Evolutionary conservation across 2,888 invertebrate genomes (phyloP).

Genomic region (Ptilodon capucinus): DNA sequence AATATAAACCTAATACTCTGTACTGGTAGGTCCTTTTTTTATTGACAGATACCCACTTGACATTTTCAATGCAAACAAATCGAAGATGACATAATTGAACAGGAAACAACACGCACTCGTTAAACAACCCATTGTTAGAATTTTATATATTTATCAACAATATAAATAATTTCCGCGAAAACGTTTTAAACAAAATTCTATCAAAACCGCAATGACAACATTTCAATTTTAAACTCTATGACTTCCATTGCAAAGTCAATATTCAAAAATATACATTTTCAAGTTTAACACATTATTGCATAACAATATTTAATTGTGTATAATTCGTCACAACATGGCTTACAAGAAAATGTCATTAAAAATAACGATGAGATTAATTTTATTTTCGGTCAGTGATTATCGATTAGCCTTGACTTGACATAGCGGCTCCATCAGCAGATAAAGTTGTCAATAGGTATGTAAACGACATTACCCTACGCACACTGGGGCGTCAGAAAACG

Average conservation of each 20-base stretch:
- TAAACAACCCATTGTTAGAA: slow-evolving; percentile 15
- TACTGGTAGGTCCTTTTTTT: background rate
- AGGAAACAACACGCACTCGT: slow-evolving; percentile 26
- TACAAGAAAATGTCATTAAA: slow-evolving; percentile 7
- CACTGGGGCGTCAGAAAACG: too few species aligned
- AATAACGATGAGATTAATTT: background rate
- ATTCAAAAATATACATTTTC: background rate
- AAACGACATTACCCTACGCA: slow-evolving; percentile 19
- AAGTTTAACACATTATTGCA: background rate
- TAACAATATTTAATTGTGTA: background rate
- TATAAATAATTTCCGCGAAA: background rate
- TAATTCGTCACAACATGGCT: background rate
- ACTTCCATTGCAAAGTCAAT: background rate
- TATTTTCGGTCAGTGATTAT: slow-evolving; percentile 1
- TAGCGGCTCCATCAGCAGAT: slow-evolving; percentile 10
- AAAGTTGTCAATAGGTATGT: slow-evolving; percentile 19
- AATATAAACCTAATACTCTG: too few species aligned
- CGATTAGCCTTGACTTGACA: slow-evolving; percentile 8
- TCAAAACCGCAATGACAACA: background rate
- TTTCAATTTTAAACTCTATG: background rate
- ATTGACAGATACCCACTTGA: slow-evolving; percentile 18
- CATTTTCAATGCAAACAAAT: slow-evolving; percentile 15
- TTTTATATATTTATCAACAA: background rate
- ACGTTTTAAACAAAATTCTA: background rate
- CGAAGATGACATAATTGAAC: slow-evolving; percentile 27